Evolutionary conservation across 2,113 vertebrate species (phyloP), one percentile per base, ranked within the genome.

Genomic region (Burhinus oedicnemus): DNA sequence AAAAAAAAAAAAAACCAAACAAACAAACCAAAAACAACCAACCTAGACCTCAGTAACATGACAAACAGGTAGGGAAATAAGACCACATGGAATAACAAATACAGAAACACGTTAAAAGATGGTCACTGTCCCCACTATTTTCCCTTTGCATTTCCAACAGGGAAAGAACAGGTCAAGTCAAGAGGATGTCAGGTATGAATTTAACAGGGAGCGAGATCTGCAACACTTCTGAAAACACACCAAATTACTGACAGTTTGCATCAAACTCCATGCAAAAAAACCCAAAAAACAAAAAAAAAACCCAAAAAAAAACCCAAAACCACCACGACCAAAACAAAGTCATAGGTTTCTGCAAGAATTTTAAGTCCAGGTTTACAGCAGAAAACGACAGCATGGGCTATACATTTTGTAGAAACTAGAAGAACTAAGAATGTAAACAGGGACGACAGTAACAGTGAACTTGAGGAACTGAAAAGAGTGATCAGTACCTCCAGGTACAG

Each of bases 181-280:
- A 62, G 25, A 74, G 20, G 6, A 36, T 9, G 22, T 44, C 49
- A 83, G 5, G 12, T 29, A 81, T 4, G 6, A 72, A 44, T n/a
- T 54, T 60, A 62, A 66, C 1, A 57, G 1, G 1, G 7, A 61
- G 4, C 0, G 20, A 77, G 22, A 25, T 58, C 30, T 44, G n/a
- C 15, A 42, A 72, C 6, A 17, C 19, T 77, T 44, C 34, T 44
- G 22, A 78, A 87, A 95, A 82, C 9, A 13, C 27, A 82, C n/a
- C 1, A 40, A 83, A 51, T 58, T 29, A 61, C 16, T 30, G 18
- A 16, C 1, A 40, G 2, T 8, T 61, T 1, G 6, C 13, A 42
- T 11, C 14, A 61, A 83, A 69, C 2, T 36, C 44, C 8, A 32
- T 18, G 16, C 2, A 12, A 34, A 18, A 49, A 44, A 27, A 21